These are phyloP conservation scores for Stramonita haemastoma DNA, from an alignment of 2,888 invertebrate species.

Conservation along the genomic window DNA sequence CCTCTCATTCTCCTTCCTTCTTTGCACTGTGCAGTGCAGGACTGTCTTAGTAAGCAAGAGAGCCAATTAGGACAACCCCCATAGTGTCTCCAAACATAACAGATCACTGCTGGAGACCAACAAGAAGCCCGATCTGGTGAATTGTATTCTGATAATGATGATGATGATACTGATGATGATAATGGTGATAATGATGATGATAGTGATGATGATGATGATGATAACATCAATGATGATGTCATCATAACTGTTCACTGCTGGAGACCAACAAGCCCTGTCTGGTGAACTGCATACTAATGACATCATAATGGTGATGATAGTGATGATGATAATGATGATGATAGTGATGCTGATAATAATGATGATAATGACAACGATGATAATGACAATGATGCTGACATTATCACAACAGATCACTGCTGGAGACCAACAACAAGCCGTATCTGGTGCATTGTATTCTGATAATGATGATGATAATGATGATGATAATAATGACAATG, in stretches of 20 bases:
- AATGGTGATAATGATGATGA: not conserved
- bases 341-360: too few species aligned
- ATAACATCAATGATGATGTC: not conserved
- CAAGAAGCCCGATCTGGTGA: not conserved
- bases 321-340: too few species aligned
- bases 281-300: slow-evolving; percentile 93
- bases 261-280: slow-evolving; percentile 94
- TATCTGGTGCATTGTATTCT: slow-evolving; percentile 91
- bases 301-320: too few species aligned
- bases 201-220: too few species aligned
- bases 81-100: too few species aligned
- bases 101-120: not conserved
- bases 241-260: slow-evolving; percentile 80
- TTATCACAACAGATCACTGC: slow-evolving; percentile 78
- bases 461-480: too few species aligned
- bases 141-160: slow-evolving; percentile 76
- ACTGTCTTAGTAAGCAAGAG: too few species aligned
- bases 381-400: too few species aligned
- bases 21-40: too few species aligned
- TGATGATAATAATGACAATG: not conserved
- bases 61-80: too few species aligned
- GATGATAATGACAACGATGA: too few species aligned
- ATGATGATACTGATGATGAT: not conserved
- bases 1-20: too few species aligned
- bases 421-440: slow-evolving; percentile 91